A percentile compares a stretch with the other conserved stretches of the same genome.
phyloP scores from a whole-genome alignment of 92 coral and sea anemone genomes.

The Blastomussa wellsi region DNA sequence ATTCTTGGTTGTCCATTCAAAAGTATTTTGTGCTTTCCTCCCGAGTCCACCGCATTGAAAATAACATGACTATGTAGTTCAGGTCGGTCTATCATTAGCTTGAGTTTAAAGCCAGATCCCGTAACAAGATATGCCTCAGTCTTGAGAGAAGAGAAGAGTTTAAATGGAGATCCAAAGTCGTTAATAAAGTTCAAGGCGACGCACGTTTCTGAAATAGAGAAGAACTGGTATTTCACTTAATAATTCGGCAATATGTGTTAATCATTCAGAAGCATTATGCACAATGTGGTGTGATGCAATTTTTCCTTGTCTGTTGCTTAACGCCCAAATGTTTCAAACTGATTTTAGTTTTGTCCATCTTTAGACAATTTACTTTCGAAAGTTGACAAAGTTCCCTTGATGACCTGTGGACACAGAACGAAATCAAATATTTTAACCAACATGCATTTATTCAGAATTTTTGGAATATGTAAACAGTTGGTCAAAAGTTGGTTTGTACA shows the following conservation, averaged over 20 bases:
- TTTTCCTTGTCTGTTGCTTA: no score
- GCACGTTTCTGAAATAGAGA: slow-evolving; percentile 44
- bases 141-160: slow-evolving; percentile 16
- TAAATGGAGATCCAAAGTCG: slow-evolving; percentile 9
- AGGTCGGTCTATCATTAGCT: slow-evolving; percentile 62
- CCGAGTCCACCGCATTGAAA: slow-evolving; percentile 57
- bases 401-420: not conserved
- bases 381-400: not conserved
- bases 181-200: slow-evolving; percentile 52
- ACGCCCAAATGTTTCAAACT: no score
- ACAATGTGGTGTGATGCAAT: no score
- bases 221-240: not conserved
- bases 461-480: not conserved
- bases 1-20: slow-evolving; percentile 57
- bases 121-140: slow-evolving; percentile 32
- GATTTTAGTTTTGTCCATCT: not conserved
- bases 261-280: not conserved
- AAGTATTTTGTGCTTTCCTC: slow-evolving; percentile 40
- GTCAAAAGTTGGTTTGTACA: no score
- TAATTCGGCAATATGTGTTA: not conserved
- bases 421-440: not conserved
- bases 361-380: not conserved
- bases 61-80: slow-evolving; percentile 68
- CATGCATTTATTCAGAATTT: not conserved
- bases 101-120: slow-evolving; percentile 58